phyloP scores from a whole-genome alignment of 1,140 invertebrate species.

The Lasioglossum baleicum region DNA sequence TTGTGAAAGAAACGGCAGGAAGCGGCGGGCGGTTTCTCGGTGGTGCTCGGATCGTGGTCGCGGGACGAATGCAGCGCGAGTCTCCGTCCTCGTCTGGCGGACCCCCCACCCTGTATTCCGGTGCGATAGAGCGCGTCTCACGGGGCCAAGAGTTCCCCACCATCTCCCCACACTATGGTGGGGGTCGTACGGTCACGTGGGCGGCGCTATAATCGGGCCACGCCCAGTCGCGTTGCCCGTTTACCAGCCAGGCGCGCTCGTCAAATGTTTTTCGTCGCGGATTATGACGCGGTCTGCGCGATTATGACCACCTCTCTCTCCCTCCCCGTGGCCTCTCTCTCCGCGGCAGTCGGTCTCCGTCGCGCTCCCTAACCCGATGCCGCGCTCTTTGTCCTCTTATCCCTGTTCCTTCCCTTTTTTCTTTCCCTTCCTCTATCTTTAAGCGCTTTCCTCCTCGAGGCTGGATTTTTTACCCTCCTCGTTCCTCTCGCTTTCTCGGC shows the following conservation, averaged over 20 bases:
- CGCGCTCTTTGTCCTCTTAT: constrained; percentile 35
- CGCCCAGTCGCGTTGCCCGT: constrained; percentile 68
- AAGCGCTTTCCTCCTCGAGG: constrained; percentile 43
- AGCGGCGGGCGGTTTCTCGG: constrained; percentile 45
- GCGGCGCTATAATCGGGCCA: constrained; percentile 54
- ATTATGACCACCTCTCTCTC: constrained; percentile 76
- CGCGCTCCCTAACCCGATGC: constrained; percentile 22
- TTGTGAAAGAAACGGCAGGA: constrained; percentile 42
- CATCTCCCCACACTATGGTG: not conserved
- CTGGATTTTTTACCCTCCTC: constrained; percentile 30
- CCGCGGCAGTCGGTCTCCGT: constrained; percentile 28
- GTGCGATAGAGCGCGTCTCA: constrained; percentile 57
- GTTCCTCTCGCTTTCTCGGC: constrained; percentile 20
- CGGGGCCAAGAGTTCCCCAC: constrained; percentile 25
- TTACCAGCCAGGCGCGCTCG: constrained; percentile 71
- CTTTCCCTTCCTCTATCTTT: constrained; percentile 30
- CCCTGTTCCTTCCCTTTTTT: constrained; percentile 39
- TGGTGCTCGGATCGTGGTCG: constrained; percentile 59
- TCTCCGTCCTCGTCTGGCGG: constrained; percentile 57
- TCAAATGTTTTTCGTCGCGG: constrained; percentile 80
- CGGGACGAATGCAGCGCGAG: constrained; percentile 57
- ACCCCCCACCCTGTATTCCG: constrained; percentile 41
- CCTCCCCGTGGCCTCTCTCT: constrained; percentile 42
- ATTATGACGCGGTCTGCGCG: constrained; percentile 80
- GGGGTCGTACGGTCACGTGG: constrained; percentile 37